Conservation (phyloP, 92 coral and sea anemone species). For the Nematostella vectensis region DNA sequence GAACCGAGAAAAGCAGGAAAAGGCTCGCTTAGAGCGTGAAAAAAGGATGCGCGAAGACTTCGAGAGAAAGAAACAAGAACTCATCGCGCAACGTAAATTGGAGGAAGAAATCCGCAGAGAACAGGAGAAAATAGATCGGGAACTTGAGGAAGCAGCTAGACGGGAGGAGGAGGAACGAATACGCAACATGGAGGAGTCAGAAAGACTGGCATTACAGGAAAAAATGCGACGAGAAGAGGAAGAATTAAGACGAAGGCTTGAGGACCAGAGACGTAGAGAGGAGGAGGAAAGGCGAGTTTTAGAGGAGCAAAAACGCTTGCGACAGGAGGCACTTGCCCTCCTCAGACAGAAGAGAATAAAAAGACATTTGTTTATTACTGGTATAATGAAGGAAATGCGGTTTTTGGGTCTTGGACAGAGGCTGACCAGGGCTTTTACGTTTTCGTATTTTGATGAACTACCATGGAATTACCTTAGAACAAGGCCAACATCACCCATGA, state of each 20-base stretch:
- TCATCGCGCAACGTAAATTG: slow-evolving; percentile 74
- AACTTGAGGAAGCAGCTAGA: slow-evolving; percentile 70
- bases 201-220: slow-evolving; percentile 70
- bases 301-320: slow-evolving; percentile 67
- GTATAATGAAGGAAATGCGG: slow-evolving; percentile 56
- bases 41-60: slow-evolving; percentile 74
- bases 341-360: slow-evolving; percentile 67
- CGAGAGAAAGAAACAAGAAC: slow-evolving; percentile 75
- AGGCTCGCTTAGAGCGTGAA: slow-evolving; percentile 58
- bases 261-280: slow-evolving; percentile 57
- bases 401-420: slow-evolving; percentile 65
- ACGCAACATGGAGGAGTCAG: slow-evolving; percentile 81
- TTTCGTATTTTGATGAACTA: slow-evolving; percentile 73
- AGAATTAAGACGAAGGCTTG: slow-evolving; percentile 59
- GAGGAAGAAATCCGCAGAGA: slow-evolving; percentile 87
- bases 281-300: slow-evolving; percentile 56
- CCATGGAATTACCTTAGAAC: slow-evolving; percentile 68
- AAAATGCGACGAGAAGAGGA: slow-evolving; percentile 80
- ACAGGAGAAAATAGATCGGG: slow-evolving; percentile 75
- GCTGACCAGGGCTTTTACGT: slow-evolving; percentile 76
- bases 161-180: slow-evolving; percentile 80
- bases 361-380: slow-evolving; percentile 76
- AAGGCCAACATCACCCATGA: slow-evolving; percentile 41
- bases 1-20: slow-evolving; percentile 60
- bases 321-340: slow-evolving; percentile 71